A percentile compares a stretch with the other conserved stretches of the same genome.
phyloP scores from a whole-genome alignment of 2,888 invertebrate species.

The Nemotelus pantherinus region DNA sequence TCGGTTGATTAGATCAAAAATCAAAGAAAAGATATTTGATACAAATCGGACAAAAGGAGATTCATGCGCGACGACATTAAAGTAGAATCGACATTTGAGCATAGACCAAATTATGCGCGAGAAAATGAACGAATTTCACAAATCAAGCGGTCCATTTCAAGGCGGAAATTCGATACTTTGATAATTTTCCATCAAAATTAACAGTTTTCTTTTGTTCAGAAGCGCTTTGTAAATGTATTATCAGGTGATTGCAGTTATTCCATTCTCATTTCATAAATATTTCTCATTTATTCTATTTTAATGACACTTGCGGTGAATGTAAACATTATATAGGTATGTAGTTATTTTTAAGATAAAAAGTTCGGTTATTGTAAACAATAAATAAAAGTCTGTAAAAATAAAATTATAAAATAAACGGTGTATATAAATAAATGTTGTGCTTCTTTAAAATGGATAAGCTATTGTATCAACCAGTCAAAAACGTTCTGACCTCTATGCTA shows the following conservation, averaged over 20 bases:
- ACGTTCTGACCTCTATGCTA: constrained; percentile 46
- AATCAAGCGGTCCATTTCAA: too few species aligned
- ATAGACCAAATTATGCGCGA: too few species aligned
- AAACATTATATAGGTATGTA: constrained; percentile 22
- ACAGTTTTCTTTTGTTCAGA: too few species aligned
- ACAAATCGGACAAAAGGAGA: constrained; percentile 2
- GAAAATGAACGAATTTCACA: too few species aligned
- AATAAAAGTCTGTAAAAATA: constrained; percentile 44
- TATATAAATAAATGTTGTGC: constrained; percentile 44
- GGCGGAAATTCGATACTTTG: too few species aligned
- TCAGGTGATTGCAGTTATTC: constrained; percentile 23
- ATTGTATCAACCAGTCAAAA: constrained; percentile 50
- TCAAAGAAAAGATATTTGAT: neutral
- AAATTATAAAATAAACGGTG: constrained; percentile 43
- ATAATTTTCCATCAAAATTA: too few species aligned
- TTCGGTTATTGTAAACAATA: constrained; percentile 30
- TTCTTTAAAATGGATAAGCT: constrained; percentile 32
- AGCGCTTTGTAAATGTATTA: neutral
- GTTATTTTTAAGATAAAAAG: constrained; percentile 39
- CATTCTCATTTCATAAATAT: constrained; percentile 46
- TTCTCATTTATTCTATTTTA: constrained; percentile 49
- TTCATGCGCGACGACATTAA: neutral
- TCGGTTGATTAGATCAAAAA: constrained; percentile 3
- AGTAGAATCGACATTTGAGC: too few species aligned
- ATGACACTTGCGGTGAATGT: constrained; percentile 57